A percentile compares a stretch with the other conserved stretches of the same genome.
Conservation (phyloP, 1,140 invertebrate genomes). For the Drosophila busckii region DNA sequence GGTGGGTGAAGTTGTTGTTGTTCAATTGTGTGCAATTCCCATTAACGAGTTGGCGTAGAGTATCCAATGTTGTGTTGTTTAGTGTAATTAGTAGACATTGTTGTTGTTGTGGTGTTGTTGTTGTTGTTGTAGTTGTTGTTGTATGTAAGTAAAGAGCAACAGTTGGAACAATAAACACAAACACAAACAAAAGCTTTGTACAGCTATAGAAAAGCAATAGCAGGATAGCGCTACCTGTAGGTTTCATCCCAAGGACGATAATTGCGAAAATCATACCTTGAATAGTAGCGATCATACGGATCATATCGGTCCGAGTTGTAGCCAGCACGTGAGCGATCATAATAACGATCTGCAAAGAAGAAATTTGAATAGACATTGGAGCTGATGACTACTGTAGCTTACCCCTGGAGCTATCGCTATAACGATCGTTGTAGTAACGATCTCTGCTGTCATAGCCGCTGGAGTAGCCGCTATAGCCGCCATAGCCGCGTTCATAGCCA, state of each 20-base stretch:
- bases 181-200: conserved; percentile 3
- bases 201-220: conserved; percentile 17
- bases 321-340: conserved; percentile 56
- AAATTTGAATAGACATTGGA: too few species aligned
- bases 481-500: conserved; percentile 48
- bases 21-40: conserved; percentile 28
- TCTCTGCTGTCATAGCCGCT: conserved; percentile 56
- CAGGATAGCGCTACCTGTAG: conserved; percentile 73
- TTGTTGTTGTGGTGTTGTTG: conserved; percentile 41
- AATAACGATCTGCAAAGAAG: conserved; percentile 59
- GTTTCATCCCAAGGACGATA: conserved; percentile 79
- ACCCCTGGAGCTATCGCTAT: conserved; percentile 55
- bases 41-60: conserved; percentile 30
- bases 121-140: conserved; percentile 34
- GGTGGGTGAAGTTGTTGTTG: conserved; percentile 35
- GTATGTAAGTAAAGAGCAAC: conserved; percentile 63
- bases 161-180: conserved; percentile 24
- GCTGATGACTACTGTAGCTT: not conserved
- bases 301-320: conserved; percentile 66
- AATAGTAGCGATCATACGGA: conserved; percentile 72
- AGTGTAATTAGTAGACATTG: conserved; percentile 17
- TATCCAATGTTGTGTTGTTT: conserved; percentile 43
- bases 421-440: conserved; percentile 66
- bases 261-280: conserved; percentile 79
- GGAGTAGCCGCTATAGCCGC: conserved; percentile 7